These are phyloP conservation scores for Podabrus alpinus DNA, from an alignment of 2,888 invertebrate species.

Conservation along the genomic window DNA sequence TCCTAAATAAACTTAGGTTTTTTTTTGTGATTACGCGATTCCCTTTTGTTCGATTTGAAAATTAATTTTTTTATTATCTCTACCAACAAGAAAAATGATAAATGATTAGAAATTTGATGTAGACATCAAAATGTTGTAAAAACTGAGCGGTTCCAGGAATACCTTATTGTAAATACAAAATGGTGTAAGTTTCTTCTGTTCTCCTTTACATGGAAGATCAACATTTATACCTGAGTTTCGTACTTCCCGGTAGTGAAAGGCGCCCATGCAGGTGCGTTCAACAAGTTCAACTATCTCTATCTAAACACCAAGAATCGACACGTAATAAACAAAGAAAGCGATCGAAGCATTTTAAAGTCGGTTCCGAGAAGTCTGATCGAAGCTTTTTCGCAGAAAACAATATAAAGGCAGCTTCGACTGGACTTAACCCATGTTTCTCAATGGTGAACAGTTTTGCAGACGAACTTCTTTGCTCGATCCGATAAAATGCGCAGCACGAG, in stretches of 20 bases:
- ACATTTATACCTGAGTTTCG: slow-evolving; percentile 16
- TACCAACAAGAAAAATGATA: neutral
- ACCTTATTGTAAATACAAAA: neutral
- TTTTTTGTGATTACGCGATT: neutral
- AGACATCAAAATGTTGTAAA: neutral
- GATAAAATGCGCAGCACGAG: neutral
- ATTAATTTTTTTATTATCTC: neutral
- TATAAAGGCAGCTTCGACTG: slow-evolving; percentile 5
- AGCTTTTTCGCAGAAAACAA: slow-evolving; percentile 47
- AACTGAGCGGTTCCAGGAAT: neutral
- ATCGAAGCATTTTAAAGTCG: slow-evolving; percentile 24
- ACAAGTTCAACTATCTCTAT: slow-evolving; percentile 22
- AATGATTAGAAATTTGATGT: neutral
- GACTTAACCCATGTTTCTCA: neutral
- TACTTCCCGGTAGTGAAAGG: slow-evolving; percentile 17
- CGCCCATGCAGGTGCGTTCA: slow-evolving; percentile 36
- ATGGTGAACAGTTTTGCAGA: neutral
- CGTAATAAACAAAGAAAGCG: slow-evolving; percentile 14
- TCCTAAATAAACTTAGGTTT: neutral
- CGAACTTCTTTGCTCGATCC: neutral
- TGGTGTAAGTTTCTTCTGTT: neutral
- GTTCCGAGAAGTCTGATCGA: slow-evolving; percentile 52
- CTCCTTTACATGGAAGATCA: slow-evolving; percentile 2
- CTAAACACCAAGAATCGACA: slow-evolving; percentile 2
- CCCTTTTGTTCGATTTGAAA: neutral